Conservation (phyloP, 2,888 invertebrate species). For the Hydraecia micacea region DNA sequence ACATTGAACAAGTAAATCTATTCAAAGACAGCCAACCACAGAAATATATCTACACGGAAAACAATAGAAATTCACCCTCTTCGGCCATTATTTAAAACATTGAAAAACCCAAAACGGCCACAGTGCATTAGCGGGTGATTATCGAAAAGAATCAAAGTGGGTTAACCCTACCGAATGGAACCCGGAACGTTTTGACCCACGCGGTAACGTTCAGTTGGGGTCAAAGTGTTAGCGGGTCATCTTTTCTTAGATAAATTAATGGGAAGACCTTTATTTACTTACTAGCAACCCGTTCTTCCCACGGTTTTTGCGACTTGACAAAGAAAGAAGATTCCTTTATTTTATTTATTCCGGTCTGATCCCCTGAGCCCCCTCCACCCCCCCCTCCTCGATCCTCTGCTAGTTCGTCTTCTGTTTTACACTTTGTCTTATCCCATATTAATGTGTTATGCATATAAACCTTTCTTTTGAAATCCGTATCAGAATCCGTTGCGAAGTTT, state of each 20-base stretch:
- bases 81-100: constrained; percentile 67
- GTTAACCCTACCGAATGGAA: constrained; percentile 78
- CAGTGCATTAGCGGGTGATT: constrained; percentile 86
- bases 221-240: constrained; percentile 51
- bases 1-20: background rate
- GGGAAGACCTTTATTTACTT: background rate
- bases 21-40: constrained; percentile 28
- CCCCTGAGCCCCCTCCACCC: too few relatives aligned
- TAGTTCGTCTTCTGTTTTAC: too few relatives aligned
- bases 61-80: constrained; percentile 68
- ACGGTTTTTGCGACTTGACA: background rate
- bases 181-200: constrained; percentile 72
- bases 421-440: too few relatives aligned
- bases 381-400: too few relatives aligned
- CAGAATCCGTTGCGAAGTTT: background rate
- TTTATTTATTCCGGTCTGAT: too few relatives aligned
- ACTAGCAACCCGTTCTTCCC: background rate
- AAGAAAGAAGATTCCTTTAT: background rate
- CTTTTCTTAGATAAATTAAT: background rate
- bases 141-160: constrained; percentile 87
- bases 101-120: constrained; percentile 67
- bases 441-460: background rate
- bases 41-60: constrained; percentile 51
- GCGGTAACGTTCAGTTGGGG: constrained; percentile 65
- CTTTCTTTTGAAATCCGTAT: background rate